These are phyloP conservation scores for Calidris pugnax DNA, from an alignment of 2,113 vertebrate genomes.

Conservation along the genomic window DNA sequence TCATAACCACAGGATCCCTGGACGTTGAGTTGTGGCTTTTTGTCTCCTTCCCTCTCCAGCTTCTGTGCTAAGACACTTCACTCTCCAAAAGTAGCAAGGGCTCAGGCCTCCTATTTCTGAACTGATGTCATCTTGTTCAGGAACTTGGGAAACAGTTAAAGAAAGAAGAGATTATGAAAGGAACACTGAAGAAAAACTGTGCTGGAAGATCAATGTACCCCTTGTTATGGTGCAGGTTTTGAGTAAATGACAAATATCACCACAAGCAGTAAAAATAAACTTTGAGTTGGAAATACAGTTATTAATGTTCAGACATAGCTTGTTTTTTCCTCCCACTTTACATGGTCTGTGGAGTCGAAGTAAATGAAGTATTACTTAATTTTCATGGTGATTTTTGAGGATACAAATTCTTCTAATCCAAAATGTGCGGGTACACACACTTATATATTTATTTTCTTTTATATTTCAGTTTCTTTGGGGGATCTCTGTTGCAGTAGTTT, in stretches of 20 bases:
- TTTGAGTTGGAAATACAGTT: not conserved
- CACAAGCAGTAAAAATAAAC: not conserved
- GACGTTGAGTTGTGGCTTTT: slow-evolving; percentile 57
- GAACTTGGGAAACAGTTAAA: not conserved
- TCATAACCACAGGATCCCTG: slow-evolving; percentile 59
- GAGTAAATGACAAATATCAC: not conserved
- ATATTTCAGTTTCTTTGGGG: not conserved
- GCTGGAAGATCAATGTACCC: not conserved
- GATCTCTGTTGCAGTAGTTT: not conserved
- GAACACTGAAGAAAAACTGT: not conserved
- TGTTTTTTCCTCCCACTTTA: not conserved
- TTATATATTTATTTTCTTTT: not conserved
- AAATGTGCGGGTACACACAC: not conserved
- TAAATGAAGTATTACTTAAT: not conserved
- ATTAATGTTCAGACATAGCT: not conserved
- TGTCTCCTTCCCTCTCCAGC: slow-evolving; percentile 51
- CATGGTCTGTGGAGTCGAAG: not conserved
- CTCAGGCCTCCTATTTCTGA: not conserved
- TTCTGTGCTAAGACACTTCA: slow-evolving; percentile 28
- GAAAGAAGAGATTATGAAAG: not conserved
- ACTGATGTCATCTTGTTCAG: slow-evolving; percentile 1
- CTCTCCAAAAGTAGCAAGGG: slow-evolving; percentile 19
- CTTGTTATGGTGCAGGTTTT: not conserved
- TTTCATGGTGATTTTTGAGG: not conserved
- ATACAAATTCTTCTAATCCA: not conserved